phyloP scores from a whole-genome alignment of 2,113 vertebrate species.

The Coracopsis vasa region DNA sequence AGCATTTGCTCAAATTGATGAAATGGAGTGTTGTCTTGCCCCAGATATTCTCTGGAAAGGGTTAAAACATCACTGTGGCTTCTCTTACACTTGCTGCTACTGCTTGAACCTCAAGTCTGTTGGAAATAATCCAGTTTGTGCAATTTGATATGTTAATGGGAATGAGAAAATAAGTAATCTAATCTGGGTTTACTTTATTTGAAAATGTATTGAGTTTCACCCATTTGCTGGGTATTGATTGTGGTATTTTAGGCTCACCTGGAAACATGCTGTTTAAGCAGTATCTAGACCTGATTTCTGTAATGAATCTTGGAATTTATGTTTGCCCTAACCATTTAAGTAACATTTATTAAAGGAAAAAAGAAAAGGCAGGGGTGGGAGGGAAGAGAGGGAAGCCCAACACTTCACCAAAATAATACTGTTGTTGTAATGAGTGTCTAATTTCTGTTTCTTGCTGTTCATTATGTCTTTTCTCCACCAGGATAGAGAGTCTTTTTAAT shows the following conservation, averaged over 20 bases:
- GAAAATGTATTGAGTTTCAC: neutral
- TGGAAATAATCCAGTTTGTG: neutral
- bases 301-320: neutral
- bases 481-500: neutral
- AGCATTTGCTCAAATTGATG: neutral
- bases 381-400: neutral
- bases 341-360: neutral
- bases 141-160: neutral
- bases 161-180: neutral
- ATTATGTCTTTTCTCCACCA: neutral
- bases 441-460: neutral
- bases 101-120: neutral
- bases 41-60: neutral
- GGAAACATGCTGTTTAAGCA: neutral
- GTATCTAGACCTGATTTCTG: neutral
- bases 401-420: neutral
- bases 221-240: rapidly evolving
- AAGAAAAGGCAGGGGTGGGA: neutral
- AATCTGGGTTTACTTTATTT: neutral
- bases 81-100: neutral
- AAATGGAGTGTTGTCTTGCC: neutral
- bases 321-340: neutral
- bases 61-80: neutral
- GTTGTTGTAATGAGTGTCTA: neutral
- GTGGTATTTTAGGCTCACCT: neutral